Evolutionary conservation across 2,797 vertebrate genomes (phyloP).

Genomic region (Alfaro cultratus): DNA sequence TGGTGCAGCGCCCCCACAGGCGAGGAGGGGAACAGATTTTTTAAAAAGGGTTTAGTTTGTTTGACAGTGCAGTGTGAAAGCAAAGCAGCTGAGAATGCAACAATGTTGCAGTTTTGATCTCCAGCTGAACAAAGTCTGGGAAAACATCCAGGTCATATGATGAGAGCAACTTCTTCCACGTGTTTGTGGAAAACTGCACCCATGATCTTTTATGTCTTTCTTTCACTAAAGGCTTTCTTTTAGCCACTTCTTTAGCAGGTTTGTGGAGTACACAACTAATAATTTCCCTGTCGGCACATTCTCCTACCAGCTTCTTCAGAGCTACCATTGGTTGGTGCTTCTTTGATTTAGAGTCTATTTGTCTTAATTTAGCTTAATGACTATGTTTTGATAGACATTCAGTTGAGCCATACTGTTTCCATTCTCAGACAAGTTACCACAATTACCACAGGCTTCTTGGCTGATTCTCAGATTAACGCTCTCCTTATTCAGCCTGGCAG

Average conservation of each 20-base stretch:
- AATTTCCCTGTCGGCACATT: background rate
- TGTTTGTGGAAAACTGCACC: background rate
- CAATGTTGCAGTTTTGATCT: no score
- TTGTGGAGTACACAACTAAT: background rate
- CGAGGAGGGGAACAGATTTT: no score
- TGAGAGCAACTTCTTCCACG: background rate
- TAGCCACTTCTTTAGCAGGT: background rate
- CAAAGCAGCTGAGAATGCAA: no score
- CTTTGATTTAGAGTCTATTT: background rate
- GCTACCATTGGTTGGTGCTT: background rate
- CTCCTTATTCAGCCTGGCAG: background rate
- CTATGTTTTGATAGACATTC: background rate
- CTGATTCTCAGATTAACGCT: background rate
- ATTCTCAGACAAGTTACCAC: background rate
- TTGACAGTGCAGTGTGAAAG: no score
- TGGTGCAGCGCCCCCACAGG: no score
- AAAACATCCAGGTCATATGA: background rate
- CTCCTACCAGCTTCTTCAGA: background rate
- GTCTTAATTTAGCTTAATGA: background rate
- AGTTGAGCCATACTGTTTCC: background rate
- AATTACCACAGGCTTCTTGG: background rate
- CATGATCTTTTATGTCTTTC: background rate
- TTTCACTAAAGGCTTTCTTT: background rate
- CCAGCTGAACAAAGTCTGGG: no score
- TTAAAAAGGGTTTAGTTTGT: no score